Conservation (phyloP, 2,888 invertebrate species). For the Drosophila pullipes region DNA sequence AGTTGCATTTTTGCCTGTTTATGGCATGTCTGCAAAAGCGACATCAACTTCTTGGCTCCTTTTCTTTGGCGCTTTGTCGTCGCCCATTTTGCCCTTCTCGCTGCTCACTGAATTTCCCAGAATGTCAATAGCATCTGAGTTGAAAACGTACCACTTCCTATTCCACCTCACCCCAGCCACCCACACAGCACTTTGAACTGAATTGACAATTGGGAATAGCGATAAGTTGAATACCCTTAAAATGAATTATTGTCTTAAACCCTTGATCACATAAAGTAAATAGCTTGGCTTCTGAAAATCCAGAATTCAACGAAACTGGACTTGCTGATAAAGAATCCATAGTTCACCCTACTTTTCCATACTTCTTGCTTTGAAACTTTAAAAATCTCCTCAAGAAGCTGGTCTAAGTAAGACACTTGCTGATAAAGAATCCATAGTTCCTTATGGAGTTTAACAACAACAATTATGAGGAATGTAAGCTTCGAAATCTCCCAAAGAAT, state of each 20-base stretch:
- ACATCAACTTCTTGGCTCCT: conserved; percentile 36
- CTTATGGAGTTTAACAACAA: neutral
- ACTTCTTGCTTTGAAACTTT: no score
- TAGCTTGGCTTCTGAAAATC: neutral
- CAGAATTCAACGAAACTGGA: neutral
- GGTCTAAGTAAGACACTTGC: neutral
- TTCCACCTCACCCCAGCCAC: no score
- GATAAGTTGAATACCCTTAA: neutral
- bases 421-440: neutral
- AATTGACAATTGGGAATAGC: neutral
- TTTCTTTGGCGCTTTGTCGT: conserved; percentile 11
- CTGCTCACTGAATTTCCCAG: conserved; percentile 2
- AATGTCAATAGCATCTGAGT: conserved; percentile 26
- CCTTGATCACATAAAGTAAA: neutral
- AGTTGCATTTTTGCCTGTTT: conserved; percentile 50
- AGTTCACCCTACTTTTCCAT: no score
- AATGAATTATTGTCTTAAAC: neutral
- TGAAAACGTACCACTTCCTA: neutral
- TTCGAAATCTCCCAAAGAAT: no score
- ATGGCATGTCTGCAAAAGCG: conserved; percentile 42
- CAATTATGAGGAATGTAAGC: neutral
- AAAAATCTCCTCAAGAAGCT: no score
- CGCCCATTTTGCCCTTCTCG: neutral
- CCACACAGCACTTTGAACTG: neutral
- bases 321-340: neutral